Conservation (phyloP, 2,888 invertebrate species). For the Thereva nobilitata region DNA sequence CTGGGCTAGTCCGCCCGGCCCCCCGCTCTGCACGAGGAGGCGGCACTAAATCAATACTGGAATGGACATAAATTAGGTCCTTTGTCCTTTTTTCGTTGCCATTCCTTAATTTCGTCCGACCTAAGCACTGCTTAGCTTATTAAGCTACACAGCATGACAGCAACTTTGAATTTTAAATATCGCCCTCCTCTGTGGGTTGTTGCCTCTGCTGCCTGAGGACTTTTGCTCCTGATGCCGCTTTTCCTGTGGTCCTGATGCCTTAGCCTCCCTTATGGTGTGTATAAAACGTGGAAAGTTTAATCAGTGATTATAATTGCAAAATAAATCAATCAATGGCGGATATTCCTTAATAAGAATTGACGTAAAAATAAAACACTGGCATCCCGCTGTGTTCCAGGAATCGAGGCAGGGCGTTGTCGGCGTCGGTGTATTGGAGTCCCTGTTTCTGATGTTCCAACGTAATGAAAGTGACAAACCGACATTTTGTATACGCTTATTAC, state of each 20-base stretch:
- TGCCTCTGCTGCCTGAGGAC: conserved; percentile 42
- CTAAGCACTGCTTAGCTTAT: conserved; percentile 34
- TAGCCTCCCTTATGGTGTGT: conserved; percentile 8
- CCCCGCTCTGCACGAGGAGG: conserved; percentile 31
- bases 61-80: conserved; percentile 42
- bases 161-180: conserved; percentile 39
- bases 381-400: conserved; percentile 20
- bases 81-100: conserved; percentile 37
- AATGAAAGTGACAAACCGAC: conserved; percentile 34
- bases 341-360: conserved; percentile 47
- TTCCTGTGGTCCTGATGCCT: conserved; percentile 37
- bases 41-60: conserved; percentile 41
- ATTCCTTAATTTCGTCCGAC: conserved; percentile 32
- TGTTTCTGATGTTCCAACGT: conserved; percentile 9
- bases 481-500: conserved; percentile 25
- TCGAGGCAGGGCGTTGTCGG: conserved; percentile 1
- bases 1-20: background rate
- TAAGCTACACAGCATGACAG: conserved; percentile 39
- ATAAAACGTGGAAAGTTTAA: conserved; percentile 31
- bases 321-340: conserved; percentile 48
- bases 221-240: conserved; percentile 36
- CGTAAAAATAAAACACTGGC: conserved; percentile 42
- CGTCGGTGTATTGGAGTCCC: background rate
- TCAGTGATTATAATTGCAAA: conserved; percentile 47
- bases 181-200: conserved; percentile 19